A percentile compares a stretch with the other conserved stretches of the same genome.
Conservation (phyloP, 2,888 invertebrate species). For the Alviniconcha strummeri region DNA sequence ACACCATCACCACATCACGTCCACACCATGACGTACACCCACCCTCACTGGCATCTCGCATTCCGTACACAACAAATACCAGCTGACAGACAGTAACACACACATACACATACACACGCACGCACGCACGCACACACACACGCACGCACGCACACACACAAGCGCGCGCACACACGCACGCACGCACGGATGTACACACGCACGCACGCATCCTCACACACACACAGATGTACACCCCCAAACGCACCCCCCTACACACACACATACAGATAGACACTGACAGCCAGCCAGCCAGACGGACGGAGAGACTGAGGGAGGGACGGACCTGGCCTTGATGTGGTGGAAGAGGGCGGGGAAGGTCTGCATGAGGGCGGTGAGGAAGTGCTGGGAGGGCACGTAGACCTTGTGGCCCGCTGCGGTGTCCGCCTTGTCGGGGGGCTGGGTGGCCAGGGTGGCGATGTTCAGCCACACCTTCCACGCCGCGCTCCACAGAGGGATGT, state of each 20-base stretch:
- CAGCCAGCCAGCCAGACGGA: too few relatives aligned
- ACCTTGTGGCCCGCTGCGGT: slow-evolving; percentile 65
- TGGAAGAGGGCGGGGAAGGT: slow-evolving; percentile 96
- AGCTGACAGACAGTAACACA: background rate
- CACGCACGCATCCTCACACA: too few relatives aligned
- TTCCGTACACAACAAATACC: too few relatives aligned
- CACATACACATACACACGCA: background rate
- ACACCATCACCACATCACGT: too few relatives aligned
- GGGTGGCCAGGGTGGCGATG: slow-evolving; percentile 87
- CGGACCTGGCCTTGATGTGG: slow-evolving; percentile 83
- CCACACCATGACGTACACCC: too few relatives aligned
- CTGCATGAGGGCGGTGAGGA: slow-evolving; percentile 94
- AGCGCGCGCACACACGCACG: background rate
- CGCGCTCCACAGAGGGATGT: slow-evolving; percentile 69
- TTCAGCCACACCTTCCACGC: slow-evolving; percentile 82
- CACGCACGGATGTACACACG: too few relatives aligned
- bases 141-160: background rate
- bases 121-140: background rate
- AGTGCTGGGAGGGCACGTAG: slow-evolving; percentile 93
- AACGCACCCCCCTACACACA: background rate
- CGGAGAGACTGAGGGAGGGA: slow-evolving; percentile 53
- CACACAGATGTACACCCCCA: slow-evolving; percentile 52
- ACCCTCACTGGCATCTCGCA: too few relatives aligned
- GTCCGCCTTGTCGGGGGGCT: slow-evolving; percentile 74
- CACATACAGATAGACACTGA: too few relatives aligned